phyloP scores from a whole-genome alignment of 2,113 vertebrate species.

The Anthoscopus minutus region DNA sequence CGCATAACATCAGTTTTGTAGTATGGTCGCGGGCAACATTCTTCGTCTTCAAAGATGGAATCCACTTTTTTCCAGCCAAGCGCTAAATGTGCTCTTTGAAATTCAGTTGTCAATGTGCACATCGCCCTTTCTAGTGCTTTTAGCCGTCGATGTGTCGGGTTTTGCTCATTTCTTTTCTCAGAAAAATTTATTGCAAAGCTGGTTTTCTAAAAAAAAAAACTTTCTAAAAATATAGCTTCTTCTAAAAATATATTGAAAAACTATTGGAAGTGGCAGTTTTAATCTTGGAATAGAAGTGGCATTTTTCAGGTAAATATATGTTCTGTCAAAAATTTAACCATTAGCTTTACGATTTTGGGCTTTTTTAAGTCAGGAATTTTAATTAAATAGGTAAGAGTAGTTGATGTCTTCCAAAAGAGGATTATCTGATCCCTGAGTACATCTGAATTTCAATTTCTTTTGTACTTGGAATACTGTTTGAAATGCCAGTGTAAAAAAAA shows the following conservation, averaged over 20 bases:
- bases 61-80: background rate
- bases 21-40: accelerated
- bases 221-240: background rate
- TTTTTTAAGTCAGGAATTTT: background rate
- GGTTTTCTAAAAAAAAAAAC: background rate
- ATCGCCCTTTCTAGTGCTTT: accelerated
- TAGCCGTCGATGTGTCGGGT: accelerated
- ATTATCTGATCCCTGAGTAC: background rate
- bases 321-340: background rate
- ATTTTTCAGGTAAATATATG: background rate
- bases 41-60: too few species aligned
- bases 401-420: background rate
- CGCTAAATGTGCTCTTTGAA: accelerated
- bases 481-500: background rate
- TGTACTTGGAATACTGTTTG: background rate
- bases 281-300: background rate
- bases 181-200: background rate
- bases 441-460: background rate
- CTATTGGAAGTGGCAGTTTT: background rate
- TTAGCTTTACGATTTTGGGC: accelerated
- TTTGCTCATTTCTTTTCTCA: background rate
- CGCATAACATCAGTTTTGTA: accelerated
- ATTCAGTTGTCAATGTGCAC: accelerated
- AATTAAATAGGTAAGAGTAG: background rate
- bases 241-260: background rate